Evolutionary conservation across 2,113 vertebrate genomes (phyloP).

Genomic region (Eublepharis macularius): DNA sequence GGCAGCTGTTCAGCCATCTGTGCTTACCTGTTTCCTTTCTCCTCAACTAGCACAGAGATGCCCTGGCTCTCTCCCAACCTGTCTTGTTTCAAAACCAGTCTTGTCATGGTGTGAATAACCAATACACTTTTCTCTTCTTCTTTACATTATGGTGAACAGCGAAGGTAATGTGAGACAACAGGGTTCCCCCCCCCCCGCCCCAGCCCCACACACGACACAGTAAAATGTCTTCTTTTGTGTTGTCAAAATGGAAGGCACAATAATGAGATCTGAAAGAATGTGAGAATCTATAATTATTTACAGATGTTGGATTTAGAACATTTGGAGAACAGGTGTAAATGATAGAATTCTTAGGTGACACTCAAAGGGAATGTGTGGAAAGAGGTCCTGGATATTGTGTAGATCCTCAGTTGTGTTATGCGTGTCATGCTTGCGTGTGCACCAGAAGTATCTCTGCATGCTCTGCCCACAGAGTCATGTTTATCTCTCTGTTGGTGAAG

Average conservation of each 20-base stretch:
- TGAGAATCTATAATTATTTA: not conserved
- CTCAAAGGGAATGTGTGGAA: not conserved
- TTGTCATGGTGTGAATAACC: constrained; percentile 66
- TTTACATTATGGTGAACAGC: constrained; percentile 38
- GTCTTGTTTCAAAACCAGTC: constrained; percentile 70
- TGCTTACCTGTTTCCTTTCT: constrained; percentile 75
- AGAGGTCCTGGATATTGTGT: not conserved
- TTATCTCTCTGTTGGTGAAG: too few relatives aligned
- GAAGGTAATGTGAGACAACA: not conserved
- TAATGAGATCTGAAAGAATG: not conserved
- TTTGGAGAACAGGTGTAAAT: not conserved
- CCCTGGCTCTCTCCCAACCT: constrained; percentile 71
- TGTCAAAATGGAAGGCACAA: not conserved
- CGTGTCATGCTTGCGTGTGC: too few relatives aligned
- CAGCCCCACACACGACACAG: too few relatives aligned
- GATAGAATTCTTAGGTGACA: not conserved
- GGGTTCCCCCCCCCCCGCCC: too few relatives aligned
- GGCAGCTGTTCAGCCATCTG: constrained; percentile 79
- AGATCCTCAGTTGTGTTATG: not conserved
- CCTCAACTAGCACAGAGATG: constrained; percentile 62
- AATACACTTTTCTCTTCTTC: constrained; percentile 48
- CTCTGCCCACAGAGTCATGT: too few relatives aligned
- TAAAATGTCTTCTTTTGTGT: not conserved
- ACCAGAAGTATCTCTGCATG: too few relatives aligned
- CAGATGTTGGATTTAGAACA: not conserved